Base-by-base conservation (phyloP, 1,140 invertebrate genomes). In the Drosophila nasuta region DNA sequence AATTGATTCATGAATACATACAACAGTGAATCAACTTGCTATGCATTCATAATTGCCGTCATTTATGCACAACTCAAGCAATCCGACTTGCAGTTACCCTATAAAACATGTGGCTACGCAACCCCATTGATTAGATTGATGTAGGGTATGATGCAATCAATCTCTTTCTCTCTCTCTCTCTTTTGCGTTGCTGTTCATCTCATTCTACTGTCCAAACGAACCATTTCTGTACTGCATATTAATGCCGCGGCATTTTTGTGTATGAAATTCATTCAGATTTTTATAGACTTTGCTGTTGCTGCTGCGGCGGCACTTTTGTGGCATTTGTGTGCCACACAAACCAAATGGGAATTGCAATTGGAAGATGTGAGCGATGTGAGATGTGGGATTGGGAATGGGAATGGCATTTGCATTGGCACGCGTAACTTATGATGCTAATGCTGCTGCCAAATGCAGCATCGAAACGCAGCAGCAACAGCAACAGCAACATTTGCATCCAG, bases 181-280 rank as follows among this genome's bases (percentile, higher is more conserved):
- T 48, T 48, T n/a, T 48, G 25, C 28, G 28, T 60, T 28, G 1
- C 52, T 58, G 2, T 13, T 48, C 54, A 38, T 4, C 41, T 11
- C 45, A 30, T 15, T 10, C 71, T 38, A 35, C 49, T 46, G 17
- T 74, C 35, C 54, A 10, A 46, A n/a, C 13, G 30, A 43, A 25
- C 54, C 43, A 59, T 62, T 54, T 28, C 48, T 33, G 54, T 25
- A 45, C 49, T 67, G 69, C 63, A 54, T 85, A 81, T 85, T 72
- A 87, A 87, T 85, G 71, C 43, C 43, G 15, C 69, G 33, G 59
- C 62, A 80, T 65, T 80, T 83, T 71, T 74, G 77, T 72, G 77
- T 72, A 68, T 79, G 79, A 71, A 72, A 66, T 76, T 79, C 79
- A 88, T 88, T 87, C 69, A 82, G 71, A 56, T 80, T 74, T 25